Percentiles rank a stretch among this genome's conserved stretches.
Conservation (phyloP, 2,113 vertebrate species). For the Empidonax traillii region DNA sequence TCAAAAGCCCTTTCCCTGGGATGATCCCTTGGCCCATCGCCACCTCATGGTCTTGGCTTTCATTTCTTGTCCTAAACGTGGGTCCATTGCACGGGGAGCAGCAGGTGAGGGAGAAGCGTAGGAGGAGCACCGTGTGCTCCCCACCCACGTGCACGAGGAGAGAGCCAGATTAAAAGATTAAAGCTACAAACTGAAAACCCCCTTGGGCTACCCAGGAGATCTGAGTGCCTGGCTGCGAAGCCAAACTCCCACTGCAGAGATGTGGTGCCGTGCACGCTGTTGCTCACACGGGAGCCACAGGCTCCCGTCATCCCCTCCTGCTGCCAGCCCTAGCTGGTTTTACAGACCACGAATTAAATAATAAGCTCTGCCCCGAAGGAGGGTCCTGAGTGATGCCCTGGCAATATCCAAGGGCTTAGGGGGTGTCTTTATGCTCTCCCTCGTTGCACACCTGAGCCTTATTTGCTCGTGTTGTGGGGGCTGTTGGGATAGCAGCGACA, state of each 20-base stretch:
- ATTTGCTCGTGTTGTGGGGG: fast-evolving
- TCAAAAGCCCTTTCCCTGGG: background rate
- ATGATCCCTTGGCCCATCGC: background rate
- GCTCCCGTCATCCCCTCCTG: background rate
- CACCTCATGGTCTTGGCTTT: background rate
- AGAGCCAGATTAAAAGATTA: slow-evolving; percentile 5
- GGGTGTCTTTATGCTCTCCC: background rate
- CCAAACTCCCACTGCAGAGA: background rate
- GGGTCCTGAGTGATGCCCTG: background rate
- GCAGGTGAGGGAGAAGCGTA: background rate
- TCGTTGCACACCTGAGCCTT: background rate
- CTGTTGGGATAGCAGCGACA: background rate
- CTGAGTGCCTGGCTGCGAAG: background rate
- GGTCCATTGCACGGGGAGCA: fast-evolving
- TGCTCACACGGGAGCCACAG: background rate
- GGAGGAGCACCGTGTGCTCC: background rate
- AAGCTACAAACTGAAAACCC: slow-evolving; percentile 1
- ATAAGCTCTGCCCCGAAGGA: background rate
- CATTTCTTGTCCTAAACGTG: background rate
- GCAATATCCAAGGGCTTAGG: fast-evolving
- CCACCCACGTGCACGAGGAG: background rate
- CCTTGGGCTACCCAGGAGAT: slow-evolving; percentile 14
- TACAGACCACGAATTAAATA: background rate
- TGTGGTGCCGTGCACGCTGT: background rate
- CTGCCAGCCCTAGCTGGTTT: background rate